These are phyloP conservation scores for Serilophus lunatus DNA, from an alignment of 2,113 vertebrate species.

Conservation along the genomic window DNA sequence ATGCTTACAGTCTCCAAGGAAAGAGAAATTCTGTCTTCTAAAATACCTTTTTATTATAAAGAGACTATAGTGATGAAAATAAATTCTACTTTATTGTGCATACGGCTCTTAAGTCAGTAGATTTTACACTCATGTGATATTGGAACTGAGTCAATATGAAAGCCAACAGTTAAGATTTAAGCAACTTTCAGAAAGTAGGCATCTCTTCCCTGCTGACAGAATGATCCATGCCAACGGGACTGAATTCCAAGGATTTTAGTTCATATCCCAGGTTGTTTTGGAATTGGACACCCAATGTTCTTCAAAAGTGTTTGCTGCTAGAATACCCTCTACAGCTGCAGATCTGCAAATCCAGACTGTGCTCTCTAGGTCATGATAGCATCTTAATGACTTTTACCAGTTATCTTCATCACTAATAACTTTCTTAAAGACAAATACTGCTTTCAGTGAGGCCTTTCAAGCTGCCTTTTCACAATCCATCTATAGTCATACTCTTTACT, in stretches of 20 bases:
- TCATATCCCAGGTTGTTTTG: neutral
- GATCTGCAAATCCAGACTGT: neutral
- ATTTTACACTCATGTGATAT: neutral
- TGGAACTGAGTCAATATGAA: neutral
- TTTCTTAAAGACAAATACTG: neutral
- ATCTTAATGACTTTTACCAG: neutral
- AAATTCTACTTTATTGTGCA: neutral
- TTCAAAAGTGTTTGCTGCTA: neutral
- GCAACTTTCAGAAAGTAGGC: neutral
- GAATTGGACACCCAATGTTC: neutral
- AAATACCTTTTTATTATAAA: neutral
- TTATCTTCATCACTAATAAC: neutral
- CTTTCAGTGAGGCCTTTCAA: neutral
- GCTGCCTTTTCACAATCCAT: neutral
- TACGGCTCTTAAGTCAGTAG: neutral
- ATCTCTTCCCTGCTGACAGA: neutral
- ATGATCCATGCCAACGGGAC: neutral
- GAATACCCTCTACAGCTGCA: neutral
- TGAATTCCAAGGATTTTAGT: neutral
- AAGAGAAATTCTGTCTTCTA: neutral
- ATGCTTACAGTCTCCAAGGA: neutral
- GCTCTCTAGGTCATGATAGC: neutral
- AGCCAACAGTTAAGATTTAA: neutral
- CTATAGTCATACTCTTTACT: neutral
- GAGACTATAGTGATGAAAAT: neutral